A percentile compares a stretch with the other conserved stretches of the same genome.
Conservation (phyloP, 2,113 vertebrate genomes). For the Phocoena sinus region DNA sequence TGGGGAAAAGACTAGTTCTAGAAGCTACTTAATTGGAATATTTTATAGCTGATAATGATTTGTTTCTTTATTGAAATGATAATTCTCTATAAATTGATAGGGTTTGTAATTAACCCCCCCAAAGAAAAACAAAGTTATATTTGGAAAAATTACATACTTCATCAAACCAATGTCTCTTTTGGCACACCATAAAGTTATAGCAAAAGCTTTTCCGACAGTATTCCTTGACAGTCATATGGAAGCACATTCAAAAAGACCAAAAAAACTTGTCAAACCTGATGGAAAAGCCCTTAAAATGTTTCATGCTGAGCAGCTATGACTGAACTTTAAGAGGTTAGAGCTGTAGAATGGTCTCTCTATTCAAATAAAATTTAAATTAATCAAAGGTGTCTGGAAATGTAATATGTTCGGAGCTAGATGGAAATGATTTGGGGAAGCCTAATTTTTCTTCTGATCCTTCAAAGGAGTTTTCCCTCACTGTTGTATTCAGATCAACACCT, state of each 20-base stretch:
- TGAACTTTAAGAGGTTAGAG: neutral
- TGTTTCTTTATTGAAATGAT: neutral
- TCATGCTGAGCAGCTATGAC: neutral
- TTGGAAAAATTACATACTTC: neutral
- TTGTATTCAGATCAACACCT: neutral
- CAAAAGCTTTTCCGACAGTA: neutral
- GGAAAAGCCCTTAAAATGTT: neutral
- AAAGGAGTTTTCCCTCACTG: neutral
- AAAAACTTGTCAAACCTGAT: neutral
- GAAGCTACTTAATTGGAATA: neutral
- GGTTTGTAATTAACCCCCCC: neutral
- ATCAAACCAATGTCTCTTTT: neutral
- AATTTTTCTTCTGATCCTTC: neutral
- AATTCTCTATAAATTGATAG: neutral
- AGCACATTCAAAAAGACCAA: neutral
- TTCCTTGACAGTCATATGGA: neutral
- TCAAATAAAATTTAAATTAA: neutral
- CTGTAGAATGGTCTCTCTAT: neutral
- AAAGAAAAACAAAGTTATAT: neutral
- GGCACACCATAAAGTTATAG: neutral
- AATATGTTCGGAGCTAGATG: neutral
- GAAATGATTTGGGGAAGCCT: neutral
- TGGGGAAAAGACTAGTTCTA: neutral
- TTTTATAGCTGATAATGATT: neutral
- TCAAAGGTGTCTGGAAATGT: neutral